These are phyloP conservation scores for Drosophila vallismaia DNA, from an alignment of 2,888 invertebrate species.

Conservation along the genomic window DNA sequence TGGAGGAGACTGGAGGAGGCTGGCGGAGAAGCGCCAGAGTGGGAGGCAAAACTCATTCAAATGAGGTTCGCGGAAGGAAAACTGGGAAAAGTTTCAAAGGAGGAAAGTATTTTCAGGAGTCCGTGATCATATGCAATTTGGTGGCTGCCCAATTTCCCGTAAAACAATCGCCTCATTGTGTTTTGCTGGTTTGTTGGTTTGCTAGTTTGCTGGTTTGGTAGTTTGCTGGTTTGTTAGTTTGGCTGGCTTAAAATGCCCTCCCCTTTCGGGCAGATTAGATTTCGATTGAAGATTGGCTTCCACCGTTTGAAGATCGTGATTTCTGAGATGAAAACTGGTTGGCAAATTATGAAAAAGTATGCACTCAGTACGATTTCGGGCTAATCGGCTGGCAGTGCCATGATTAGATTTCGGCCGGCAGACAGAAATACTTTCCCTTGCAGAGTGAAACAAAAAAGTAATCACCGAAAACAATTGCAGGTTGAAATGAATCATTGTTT, in stretches of 20 bases:
- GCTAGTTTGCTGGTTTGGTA: background rate
- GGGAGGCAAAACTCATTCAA: slow-evolving; percentile 19
- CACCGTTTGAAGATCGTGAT: background rate
- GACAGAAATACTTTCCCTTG: background rate
- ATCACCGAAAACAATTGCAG: background rate
- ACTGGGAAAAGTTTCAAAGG: slow-evolving; percentile 6
- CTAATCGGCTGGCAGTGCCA: slow-evolving; percentile 16
- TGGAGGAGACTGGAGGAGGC: no score
- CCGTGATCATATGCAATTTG: slow-evolving; percentile 45
- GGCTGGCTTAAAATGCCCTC: background rate
- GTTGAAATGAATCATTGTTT: no score
- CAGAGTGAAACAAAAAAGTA: no score
- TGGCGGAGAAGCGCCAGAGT: background rate
- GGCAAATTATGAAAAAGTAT: slow-evolving; percentile 35
- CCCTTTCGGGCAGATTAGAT: slow-evolving; percentile 16
- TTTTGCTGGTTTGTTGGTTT: background rate
- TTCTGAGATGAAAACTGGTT: slow-evolving; percentile 13
- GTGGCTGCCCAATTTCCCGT: slow-evolving; percentile 31
- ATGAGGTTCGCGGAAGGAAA: slow-evolving; percentile 40
- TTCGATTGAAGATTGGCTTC: slow-evolving; percentile 29
- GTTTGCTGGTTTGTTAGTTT: background rate
- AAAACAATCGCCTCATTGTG: slow-evolving; percentile 35
- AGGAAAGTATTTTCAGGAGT: slow-evolving; percentile 12
- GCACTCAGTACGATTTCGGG: no score
- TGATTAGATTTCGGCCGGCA: slow-evolving; percentile 17